Evolutionary conservation across 1,140 invertebrate species (phyloP), one percentile per base, ranked within the genome.

Genomic region (Drosophila pseudoananassae): DNA sequence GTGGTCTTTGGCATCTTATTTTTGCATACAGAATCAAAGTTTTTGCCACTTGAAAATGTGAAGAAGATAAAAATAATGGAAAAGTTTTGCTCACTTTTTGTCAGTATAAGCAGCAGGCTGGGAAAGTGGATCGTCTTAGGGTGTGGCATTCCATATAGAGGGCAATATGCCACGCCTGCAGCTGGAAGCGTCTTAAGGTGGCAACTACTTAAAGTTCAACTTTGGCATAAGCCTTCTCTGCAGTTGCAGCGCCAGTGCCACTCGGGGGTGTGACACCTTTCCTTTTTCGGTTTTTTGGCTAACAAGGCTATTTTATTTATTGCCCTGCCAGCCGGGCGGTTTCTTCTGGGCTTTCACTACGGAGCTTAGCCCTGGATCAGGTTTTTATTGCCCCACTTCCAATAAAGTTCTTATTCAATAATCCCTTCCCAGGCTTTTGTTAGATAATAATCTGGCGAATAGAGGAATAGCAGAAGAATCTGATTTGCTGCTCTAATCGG

Each of bases 31-130:
- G 69, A 78, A 81, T 81, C 77, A 85, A 85, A 85, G 77, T 85
- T 85, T 85, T 81, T 70, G 74, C 65, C 70, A 65, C 78, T 87
- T 78, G 69, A 87, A 81, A 87, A 82, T 85, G 78, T 85, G 81
- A 87, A 87, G 82, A 51, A 87, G 82, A 87, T 87, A 87, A 87
- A 87, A 87, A 87, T 87, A 87, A 87, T 87, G 82, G 82, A 87
- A 87, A 87, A 87, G 82, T 85, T 87, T 76, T 58, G 55, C 57
- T 74, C 61, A 60, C 58, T 73, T 79, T 82, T 77, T 74, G 15
- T 10, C n/a, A 25, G 46, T 61, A 59, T 74, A 50, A 33, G 31
- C 46, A 64, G 23, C 4, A 12, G 29, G 8, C 3, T 12, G 46
- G 6, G 20, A n/a, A 45, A 46, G 51, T 43, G 58, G 70, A 27